Base-by-base conservation (phyloP, 1,140 invertebrate genomes). In the Drosophila neocordata region DNA sequence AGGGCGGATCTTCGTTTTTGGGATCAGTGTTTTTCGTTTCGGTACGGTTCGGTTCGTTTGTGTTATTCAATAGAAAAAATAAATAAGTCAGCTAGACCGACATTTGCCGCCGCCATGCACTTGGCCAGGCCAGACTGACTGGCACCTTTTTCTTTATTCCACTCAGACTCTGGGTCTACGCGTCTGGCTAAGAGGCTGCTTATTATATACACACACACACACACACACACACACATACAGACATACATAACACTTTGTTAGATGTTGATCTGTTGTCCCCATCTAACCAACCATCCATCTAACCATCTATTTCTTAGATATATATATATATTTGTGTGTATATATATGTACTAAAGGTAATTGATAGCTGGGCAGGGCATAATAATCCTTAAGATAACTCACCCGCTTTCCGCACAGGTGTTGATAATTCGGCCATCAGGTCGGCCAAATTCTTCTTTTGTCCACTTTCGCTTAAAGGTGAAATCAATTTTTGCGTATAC, bases 401-500 rank as follows among this genome's bases (percentile, higher is more conserved):
- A 91, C 90, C 85, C 63, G 90, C 89, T 77, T 87, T 83, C 55
- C 76, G 75, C 55, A 73, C 79, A 89, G 90, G 82, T 88, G 90
- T 91, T 41, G 90, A 95, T 69, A 96, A 91, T 93, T 97, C 95
- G 61, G 93, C 89, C 66, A 97, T 92, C 73, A 97, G 93, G 92
- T 97, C 93, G 75, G 93, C 93, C 13, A 97, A 88, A 20, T 95
- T 96, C 92, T 95, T 95, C 67, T 94, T 93, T 78, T 94, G 94
- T n/a, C 96, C 96, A 90, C 96, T 94, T 81, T 94, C 95, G 60
- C 94, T 94, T 37, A 95, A 90, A 35, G 96, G 96, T 78, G 95
- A 95, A 8, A 98, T 93, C 65, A 97, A 92, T 92, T 95, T 94
- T 92, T 98, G 96, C 67, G 94, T 92, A 69, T 95, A 95, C 74